Evolutionary conservation across 2,888 invertebrate species (phyloP).

Genomic region (Latrodectus elegans): DNA sequence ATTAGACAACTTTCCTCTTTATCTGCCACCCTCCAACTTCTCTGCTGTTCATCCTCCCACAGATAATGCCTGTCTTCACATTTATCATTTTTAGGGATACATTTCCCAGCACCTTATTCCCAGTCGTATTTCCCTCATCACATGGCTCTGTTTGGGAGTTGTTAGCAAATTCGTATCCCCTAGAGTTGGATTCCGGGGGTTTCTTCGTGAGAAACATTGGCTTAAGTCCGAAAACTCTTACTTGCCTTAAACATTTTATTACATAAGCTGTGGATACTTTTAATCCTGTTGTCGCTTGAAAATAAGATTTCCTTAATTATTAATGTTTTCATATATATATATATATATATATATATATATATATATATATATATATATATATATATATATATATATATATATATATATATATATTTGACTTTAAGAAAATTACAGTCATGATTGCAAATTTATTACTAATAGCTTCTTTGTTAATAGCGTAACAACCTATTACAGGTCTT

Average conservation of each 20-base stretch:
- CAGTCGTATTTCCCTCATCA: conserved; percentile 25
- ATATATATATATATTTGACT: background rate
- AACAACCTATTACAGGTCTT: too few relatives aligned
- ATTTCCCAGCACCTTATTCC: background rate
- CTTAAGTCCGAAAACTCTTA: background rate
- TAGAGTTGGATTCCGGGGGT: background rate
- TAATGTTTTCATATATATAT: background rate
- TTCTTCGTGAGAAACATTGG: background rate
- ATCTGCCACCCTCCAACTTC: background rate
- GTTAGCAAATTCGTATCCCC: background rate
- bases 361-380: conserved; percentile 11
- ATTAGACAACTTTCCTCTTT: conserved; percentile 23
- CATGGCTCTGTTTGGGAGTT: background rate
- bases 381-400: conserved; percentile 17
- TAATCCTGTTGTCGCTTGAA: background rate
- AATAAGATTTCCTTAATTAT: background rate
- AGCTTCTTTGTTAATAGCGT: too few relatives aligned
- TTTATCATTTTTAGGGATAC: background rate
- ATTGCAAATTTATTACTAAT: too few relatives aligned
- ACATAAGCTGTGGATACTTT: too few relatives aligned
- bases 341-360: conserved; percentile 15
- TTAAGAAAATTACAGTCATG: too few relatives aligned
- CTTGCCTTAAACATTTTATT: background rate
- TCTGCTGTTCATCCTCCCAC: background rate
- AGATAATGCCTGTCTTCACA: background rate